These are phyloP conservation scores for Catostomus latipinnis DNA, from an alignment of 2,797 vertebrate species.

Conservation along the genomic window DNA sequence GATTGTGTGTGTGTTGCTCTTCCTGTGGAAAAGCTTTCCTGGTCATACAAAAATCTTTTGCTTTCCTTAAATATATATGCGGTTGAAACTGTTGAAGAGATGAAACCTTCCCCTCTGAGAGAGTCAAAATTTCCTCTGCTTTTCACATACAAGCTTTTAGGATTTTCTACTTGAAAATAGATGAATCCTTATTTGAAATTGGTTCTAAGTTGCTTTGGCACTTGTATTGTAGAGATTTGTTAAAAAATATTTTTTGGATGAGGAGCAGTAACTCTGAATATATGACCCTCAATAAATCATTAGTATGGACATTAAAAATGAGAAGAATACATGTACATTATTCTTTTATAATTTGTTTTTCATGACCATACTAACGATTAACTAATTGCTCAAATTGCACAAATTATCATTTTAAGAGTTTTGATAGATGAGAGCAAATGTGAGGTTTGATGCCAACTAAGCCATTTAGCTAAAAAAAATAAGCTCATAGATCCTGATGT, in stretches of 20 bases:
- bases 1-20: constrained; percentile 5
- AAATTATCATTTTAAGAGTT: neutral
- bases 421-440: constrained; percentile 25
- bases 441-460: neutral
- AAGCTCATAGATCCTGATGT: neutral
- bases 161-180: neutral
- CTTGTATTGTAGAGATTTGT: constrained; percentile 2
- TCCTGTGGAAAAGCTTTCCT: constrained; percentile 28
- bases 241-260: constrained; percentile 3
- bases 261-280: neutral
- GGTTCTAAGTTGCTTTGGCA: neutral
- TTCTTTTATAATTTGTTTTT: neutral
- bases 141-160: neutral
- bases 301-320: neutral
- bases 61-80: constrained; percentile 3
- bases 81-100: constrained; percentile 7
- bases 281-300: neutral
- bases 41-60: constrained; percentile 12
- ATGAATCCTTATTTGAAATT: neutral
- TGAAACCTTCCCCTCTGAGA: neutral
- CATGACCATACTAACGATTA: neutral
- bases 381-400: neutral
- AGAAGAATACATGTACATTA: neutral
- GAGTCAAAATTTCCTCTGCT: neutral
- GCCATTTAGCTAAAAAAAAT: constrained; percentile 3